phyloP scores from a whole-genome alignment of 2,113 vertebrate species.

The Colinus virginianus region DNA sequence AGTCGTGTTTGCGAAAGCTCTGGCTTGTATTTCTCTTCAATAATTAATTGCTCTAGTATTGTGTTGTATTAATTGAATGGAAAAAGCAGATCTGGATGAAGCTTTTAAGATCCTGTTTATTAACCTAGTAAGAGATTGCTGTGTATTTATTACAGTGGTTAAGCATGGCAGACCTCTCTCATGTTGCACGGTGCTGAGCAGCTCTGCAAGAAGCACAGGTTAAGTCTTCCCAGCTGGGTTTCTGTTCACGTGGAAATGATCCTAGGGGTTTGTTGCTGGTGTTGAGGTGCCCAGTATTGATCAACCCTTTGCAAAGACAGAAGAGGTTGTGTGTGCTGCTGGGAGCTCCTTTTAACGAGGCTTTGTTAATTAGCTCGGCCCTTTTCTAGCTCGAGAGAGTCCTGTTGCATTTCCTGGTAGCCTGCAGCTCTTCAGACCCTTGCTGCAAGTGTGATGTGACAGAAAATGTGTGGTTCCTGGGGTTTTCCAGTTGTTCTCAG shows the following conservation, averaged over 20 bases:
- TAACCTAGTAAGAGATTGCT: constrained; percentile 9
- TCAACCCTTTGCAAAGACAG: not conserved
- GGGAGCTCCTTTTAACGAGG: not conserved
- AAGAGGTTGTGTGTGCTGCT: not conserved
- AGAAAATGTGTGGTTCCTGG: not conserved
- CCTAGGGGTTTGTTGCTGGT: not conserved
- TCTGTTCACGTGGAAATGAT: not conserved
- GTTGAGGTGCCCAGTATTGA: not conserved
- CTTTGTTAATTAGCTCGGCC: not conserved
- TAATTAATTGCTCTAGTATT: constrained; percentile 43
- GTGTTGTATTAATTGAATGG: constrained; percentile 36
- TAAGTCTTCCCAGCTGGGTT: not conserved
- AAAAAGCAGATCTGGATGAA: not conserved
- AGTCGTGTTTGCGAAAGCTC: not conserved
- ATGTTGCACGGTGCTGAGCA: not conserved
- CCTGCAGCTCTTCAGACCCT: not conserved
- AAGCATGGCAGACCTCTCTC: not conserved
- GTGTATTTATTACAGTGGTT: not conserved
- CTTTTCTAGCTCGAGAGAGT: not conserved
- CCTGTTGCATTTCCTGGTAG: not conserved
- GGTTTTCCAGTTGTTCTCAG: not conserved
- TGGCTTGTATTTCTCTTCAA: constrained; percentile 54
- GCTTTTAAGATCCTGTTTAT: constrained; percentile 44
- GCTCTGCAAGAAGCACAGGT: not conserved
- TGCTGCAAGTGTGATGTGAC: not conserved